phyloP scores from a whole-genome alignment of 2,888 invertebrate species.

The Trilocha varians region DNA sequence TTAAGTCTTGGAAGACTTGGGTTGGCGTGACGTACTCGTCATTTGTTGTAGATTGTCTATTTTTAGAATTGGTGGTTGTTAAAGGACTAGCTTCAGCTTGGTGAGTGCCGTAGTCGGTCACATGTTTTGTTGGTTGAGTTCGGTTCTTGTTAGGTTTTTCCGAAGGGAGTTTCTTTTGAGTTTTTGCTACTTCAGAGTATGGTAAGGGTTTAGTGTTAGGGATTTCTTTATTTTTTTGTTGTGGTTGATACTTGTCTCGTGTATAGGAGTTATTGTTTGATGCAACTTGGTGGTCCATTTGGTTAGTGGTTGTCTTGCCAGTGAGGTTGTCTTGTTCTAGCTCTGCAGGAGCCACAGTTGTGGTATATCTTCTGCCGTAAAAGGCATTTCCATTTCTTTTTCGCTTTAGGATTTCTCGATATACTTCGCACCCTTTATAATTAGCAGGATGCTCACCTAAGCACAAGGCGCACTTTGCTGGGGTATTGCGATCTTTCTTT shows the following conservation, averaged over 20 bases:
- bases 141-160: too few species aligned
- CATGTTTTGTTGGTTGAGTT: too few species aligned
- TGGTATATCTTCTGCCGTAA: neutral
- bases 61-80: neutral
- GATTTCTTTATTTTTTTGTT: too few species aligned
- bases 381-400: slow-evolving; percentile 1
- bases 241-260: too few species aligned
- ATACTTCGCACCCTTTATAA: neutral
- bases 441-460: slow-evolving; percentile 9
- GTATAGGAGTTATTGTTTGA: too few species aligned
- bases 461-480: slow-evolving; percentile 9
- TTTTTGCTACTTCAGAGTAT: too few species aligned
- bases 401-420: neutral
- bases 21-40: neutral
- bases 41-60: neutral
- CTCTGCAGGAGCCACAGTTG: neutral
- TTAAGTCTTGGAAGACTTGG: neutral
- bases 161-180: too few species aligned
- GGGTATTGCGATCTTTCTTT: slow-evolving; percentile 8
- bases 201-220: too few species aligned
- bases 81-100: too few species aligned
- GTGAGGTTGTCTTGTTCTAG: neutral
- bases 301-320: too few species aligned
- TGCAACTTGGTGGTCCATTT: too few species aligned
- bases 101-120: too few species aligned